Conservation (phyloP, 2,113 vertebrate species). For the Ctenodactylus gundi region DNA sequence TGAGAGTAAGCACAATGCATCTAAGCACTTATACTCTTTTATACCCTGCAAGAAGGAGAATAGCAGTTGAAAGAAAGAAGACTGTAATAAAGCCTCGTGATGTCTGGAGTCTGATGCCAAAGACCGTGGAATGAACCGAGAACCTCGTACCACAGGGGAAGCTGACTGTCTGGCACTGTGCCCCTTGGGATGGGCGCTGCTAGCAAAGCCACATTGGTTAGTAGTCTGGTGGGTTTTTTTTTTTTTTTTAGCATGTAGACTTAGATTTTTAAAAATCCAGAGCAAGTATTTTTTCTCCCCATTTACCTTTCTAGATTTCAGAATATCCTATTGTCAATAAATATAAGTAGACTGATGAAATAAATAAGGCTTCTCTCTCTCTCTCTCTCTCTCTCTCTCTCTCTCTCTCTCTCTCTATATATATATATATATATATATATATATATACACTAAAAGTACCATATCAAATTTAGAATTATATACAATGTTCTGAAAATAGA, state of each 20-base stretch:
- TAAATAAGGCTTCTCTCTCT: too few relatives aligned
- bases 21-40: neutral
- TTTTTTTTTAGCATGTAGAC: neutral
- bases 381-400: too few relatives aligned
- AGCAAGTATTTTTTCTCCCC: neutral
- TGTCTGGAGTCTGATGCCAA: neutral
- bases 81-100: constrained; percentile 1
- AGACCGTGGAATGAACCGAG: neutral
- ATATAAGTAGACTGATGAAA: too few relatives aligned
- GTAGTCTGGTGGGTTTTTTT: neutral
- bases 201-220: neutral
- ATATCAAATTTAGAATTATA: neutral
- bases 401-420: too few relatives aligned
- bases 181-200: neutral
- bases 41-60: neutral
- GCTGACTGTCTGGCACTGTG: fast-evolving
- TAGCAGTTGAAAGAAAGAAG: neutral
- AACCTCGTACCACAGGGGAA: neutral
- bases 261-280: neutral
- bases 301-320: neutral
- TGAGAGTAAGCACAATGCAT: neutral
- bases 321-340: neutral
- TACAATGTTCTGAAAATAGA: neutral
- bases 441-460: neutral
- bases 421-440: too few relatives aligned